Evolutionary conservation across 2,113 vertebrate genomes (phyloP), one percentile per base, ranked within the genome.

Genomic region (Fulmarus glacialis): DNA sequence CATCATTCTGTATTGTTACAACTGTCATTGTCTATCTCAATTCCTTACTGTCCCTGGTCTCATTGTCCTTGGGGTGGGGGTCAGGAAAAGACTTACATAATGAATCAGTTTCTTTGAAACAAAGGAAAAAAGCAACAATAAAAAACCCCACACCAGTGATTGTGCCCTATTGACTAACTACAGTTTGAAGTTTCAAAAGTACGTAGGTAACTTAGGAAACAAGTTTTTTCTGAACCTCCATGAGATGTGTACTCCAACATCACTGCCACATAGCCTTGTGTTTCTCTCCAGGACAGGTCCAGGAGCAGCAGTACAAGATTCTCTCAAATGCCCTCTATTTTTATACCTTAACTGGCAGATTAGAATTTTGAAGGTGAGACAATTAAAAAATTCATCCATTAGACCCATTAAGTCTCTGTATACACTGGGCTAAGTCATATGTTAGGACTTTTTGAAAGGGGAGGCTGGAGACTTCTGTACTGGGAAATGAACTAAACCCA

Each of bases 221-320:
- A n/a, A 60, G 5, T 6, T 17, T 78, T 75, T 93, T 53, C 43
- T 70, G 43, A 70, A 64, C 16, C 8, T 56, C 19, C 11, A 8
- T 43, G 70, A 72, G 74, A 34, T 17, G 8, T 30, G 23, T 68
- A 27, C 58, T 82, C 38, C 19, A 40, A 9, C 1, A 2, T 38
- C 45, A 34, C 30, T 58, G 26, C 21, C 15, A 40, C 23, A 30
- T 7, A 71, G 27, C 12, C 45, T 60, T 0, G 0, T 11, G 8
- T 50, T 88, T 87, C 15, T 40, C 13, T 68, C 40, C 48, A 75
- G 55, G 26, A 26, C 32, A 63, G 12, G 19, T 56, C 43, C 23
- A 85, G 58, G 13, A 87, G 12, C 30, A 82, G 36, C 16, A 74
- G n/a, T 29, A 24, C 20, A 80, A 80, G 56, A 52, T 32, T 59